These are phyloP conservation scores for Leptosomus discolor DNA, from an alignment of 2,113 vertebrate species.

Conservation along the genomic window DNA sequence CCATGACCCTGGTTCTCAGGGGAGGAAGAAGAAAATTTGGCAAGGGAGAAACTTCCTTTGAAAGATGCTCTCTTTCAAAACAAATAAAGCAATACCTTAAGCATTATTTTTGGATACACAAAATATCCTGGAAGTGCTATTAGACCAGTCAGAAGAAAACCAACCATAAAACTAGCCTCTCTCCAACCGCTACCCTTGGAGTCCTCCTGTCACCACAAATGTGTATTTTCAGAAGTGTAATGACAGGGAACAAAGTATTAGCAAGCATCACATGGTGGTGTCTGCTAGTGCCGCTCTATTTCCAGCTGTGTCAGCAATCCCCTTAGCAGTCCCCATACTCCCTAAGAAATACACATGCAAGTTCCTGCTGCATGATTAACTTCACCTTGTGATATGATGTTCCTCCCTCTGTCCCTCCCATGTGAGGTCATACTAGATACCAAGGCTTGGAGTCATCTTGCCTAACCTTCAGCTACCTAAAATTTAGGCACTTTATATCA, in stretches of 20 bases:
- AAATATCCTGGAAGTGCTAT: not conserved
- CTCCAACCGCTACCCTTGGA: not conserved
- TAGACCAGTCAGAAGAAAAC: not conserved
- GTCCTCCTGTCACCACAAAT: conserved; percentile 23
- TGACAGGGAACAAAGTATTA: conserved; percentile 46
- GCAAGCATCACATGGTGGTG: not conserved
- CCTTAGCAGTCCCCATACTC: not conserved
- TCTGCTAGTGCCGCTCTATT: not conserved
- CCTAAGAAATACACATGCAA: conserved; percentile 1
- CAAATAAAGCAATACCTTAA: not conserved
- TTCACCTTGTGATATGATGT: not conserved
- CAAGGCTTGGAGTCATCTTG: not conserved
- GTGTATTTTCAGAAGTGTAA: conserved; percentile 23
- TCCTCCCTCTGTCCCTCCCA: not conserved
- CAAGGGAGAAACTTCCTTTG: not conserved
- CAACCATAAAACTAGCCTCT: not conserved
- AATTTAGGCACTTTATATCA: not conserved
- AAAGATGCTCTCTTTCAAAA: not conserved
- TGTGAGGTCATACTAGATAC: not conserved
- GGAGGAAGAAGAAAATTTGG: not conserved
- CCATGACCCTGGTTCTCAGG: not conserved
- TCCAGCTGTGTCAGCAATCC: conserved; percentile 22
- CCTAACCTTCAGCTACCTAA: not conserved
- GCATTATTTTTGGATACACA: not conserved
- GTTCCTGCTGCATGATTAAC: not conserved